These are phyloP conservation scores for Tethea ocularis DNA, from an alignment of 2,888 invertebrate species.

Conservation along the genomic window DNA sequence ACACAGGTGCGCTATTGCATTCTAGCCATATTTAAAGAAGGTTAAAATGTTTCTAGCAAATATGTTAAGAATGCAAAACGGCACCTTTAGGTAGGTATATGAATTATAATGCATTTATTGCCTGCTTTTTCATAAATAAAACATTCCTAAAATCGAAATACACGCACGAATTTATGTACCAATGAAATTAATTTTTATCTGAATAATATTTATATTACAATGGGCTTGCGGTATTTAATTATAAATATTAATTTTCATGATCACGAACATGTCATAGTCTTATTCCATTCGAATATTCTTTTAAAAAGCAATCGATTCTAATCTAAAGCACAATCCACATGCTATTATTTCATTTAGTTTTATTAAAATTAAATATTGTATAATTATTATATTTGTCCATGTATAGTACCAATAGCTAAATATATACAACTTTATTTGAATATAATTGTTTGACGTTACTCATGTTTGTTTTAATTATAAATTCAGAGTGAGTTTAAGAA, in stretches of 20 bases:
- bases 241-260: too few species aligned
- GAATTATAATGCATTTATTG: not conserved
- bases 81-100: too few species aligned
- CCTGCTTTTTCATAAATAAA: too few species aligned
- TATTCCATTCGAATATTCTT: not conserved
- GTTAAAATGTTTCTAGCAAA: too few species aligned
- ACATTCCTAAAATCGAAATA: not conserved
- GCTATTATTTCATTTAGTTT: conserved; percentile 15
- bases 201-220: not conserved
- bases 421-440: conserved; percentile 30
- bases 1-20: too few species aligned
- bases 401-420: conserved; percentile 31
- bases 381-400: conserved; percentile 29
- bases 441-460: conserved; percentile 44
- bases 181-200: not conserved
- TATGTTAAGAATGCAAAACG: too few species aligned
- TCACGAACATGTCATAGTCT: not conserved
- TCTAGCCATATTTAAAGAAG: too few species aligned
- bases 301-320: not conserved
- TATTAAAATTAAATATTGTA: conserved; percentile 12
- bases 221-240: too few species aligned
- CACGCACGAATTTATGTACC: not conserved
- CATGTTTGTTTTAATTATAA: conserved; percentile 12
- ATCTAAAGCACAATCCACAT: not conserved
- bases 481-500: too few species aligned